Evolutionary conservation across 1,140 invertebrate species (phyloP), one percentile per base, ranked within the genome.

Genomic region (Heliconius hermathena): DNA sequence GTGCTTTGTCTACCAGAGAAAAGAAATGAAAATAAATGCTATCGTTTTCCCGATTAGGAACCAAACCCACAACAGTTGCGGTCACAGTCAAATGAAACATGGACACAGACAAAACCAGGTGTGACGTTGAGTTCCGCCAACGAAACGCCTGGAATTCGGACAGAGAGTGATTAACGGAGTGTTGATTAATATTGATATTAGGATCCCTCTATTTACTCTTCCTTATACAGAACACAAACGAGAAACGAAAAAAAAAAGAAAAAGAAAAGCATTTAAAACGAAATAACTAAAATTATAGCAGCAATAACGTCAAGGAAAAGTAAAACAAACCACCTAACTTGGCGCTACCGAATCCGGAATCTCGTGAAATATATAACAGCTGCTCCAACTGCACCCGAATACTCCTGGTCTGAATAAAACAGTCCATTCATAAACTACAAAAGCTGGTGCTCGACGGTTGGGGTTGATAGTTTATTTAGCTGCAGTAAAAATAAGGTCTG

Each of bases 341-440:
- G 13, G 60, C n/a, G 16, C 22, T 66, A 66, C 60, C 60, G 16
- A 29, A 26, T 66, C 26, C 11, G 60, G 26, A 66, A 66, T 66
- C 22, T 36, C 71, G n/a, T 72, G 18, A 41, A 38, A 72, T 72
- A 72, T 41, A 41, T 72, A 72, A 72, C 41, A 72, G 38, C 33
- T n/a, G 71, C 71, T 41, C 22, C 38, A 38, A 38, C 46, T 36
- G 73, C 73, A 74, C 73, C 22, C 46, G 38, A 76, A 77, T 71
- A 52, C 66, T 16, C 71, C 9, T 8, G 29, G 52, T 8, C 41
- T 57, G 71, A 77, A 77, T 73, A 77, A 57, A 57, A 73, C 38
- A 54, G 71, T 57, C 33, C n/a, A 73, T 77, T 77, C 71, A 77
- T 57, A 73, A 60, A 73, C 52, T 60, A 73, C 71, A 72, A 57